Evolutionary conservation across 2,888 invertebrate genomes (phyloP), one percentile per base, ranked within the genome.

Genomic region (Sphaeridia pumilis): DNA sequence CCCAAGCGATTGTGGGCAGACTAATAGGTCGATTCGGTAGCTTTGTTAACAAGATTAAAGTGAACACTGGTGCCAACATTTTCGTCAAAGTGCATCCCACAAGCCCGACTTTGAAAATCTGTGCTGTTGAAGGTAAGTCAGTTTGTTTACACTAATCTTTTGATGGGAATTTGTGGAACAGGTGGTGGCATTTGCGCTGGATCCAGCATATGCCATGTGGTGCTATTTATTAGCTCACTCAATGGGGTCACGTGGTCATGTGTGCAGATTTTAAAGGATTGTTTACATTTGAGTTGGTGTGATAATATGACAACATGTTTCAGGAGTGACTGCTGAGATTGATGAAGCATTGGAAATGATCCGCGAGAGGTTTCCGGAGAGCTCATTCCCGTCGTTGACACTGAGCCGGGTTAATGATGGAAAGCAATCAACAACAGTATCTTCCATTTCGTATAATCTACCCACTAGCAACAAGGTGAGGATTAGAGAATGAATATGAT

Each of bases 11-110:
- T 59, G 87, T 90, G 55, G 93, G 93, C 20, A 79, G 83, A 54
- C 75, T 94, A 63, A 92, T 93, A 70, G 94, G 94, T 36, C 81
- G 80, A 66, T 79, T 81, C 65, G 90, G 90, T 41, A 74, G 77
- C 36, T 84, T 83, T 72, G 82, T 94, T n/a, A 82, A 83, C 60
- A 78, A 78, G 67, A 83, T 88, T 61, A 85, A 86, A 70, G 74
- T 78, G 27, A 81, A 82, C 69, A 83, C 88, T 2, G 80, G 83
- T 62, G 86, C 89, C 21, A 81, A 78, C 67, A 81, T 93, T 46
- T 73, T 79, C 61, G 79, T 94, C n/a, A 82, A 81, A 67, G 77
- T 81, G 67, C 85, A 87, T 73, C 83, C 84, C 14, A 79, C 78
- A 62, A 78, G 80, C 56, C 74, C 76, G 12, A 82, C 84, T 67